A percentile compares a stretch with the other conserved stretches of the same genome.
These are phyloP conservation scores for Tokudaia muenninki DNA, from an alignment of 2,797 vertebrate species.

Conservation along the genomic window DNA sequence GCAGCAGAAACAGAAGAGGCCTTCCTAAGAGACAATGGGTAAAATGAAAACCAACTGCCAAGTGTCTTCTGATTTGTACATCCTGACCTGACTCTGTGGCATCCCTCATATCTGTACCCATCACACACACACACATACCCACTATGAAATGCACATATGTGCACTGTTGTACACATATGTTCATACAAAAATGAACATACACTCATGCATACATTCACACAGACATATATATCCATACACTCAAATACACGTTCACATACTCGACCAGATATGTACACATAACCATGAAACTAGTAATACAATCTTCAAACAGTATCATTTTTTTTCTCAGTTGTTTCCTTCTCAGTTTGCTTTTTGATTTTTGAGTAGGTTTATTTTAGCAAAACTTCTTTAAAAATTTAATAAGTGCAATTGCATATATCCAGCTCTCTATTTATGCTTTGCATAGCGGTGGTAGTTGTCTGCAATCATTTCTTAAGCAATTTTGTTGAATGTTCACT, in stretches of 20 bases:
- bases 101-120: background rate
- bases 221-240: too few relatives aligned
- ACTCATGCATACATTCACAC: background rate
- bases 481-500: slow-evolving; percentile 39
- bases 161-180: background rate
- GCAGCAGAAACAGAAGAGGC: background rate
- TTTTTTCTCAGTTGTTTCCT: background rate
- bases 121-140: background rate
- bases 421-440: background rate
- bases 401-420: background rate
- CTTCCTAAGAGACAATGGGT: background rate
- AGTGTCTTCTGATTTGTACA: background rate
- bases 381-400: background rate
- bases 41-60: background rate
- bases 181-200: background rate
- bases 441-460: background rate
- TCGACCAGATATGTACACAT: background rate
- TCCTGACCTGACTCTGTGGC: background rate
- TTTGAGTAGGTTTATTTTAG: background rate
- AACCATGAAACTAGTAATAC: background rate
- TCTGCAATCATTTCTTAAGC: slow-evolving; percentile 24
- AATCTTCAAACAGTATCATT: background rate
- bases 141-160: background rate
- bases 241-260: background rate
- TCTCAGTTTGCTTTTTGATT: background rate